Percentiles rank a stretch among this genome's conserved stretches.
phyloP scores from a whole-genome alignment of 1,140 invertebrate species.

The Macrostomum lignano region DNA sequence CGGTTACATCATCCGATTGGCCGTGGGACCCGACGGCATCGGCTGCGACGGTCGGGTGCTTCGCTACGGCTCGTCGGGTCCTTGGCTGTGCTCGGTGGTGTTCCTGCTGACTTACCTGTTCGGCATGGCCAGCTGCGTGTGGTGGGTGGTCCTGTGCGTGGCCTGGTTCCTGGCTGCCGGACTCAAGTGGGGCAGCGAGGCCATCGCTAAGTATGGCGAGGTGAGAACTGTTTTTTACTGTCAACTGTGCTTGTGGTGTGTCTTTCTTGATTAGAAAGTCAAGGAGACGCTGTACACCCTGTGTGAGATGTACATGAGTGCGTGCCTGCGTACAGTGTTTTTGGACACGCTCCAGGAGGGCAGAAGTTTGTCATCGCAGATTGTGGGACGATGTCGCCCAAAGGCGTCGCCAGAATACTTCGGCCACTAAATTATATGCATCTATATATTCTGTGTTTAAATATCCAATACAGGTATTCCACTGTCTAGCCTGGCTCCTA shows the following conservation, averaged over 20 bases:
- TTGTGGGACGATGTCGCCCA: too few species aligned
- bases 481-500: slow-evolving; percentile 72
- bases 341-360: too few species aligned
- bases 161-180: slow-evolving; percentile 93
- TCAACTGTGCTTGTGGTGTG: background rate
- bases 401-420: too few species aligned
- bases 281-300: background rate
- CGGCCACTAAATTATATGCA: too few species aligned
- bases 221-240: background rate
- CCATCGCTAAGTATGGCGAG: slow-evolving; percentile 65
- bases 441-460: too few species aligned
- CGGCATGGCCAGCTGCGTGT: slow-evolving; percentile 78
- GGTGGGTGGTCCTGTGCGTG: slow-evolving; percentile 87
- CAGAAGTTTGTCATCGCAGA: too few species aligned
- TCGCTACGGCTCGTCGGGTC: slow-evolving; percentile 36
- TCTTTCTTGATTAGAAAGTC: too few species aligned
- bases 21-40: slow-evolving; percentile 55
- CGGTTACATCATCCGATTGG: slow-evolving; percentile 54
- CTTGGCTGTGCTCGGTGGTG: slow-evolving; percentile 61
- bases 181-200: slow-evolving; percentile 96
- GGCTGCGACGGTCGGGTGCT: slow-evolving; percentile 37
- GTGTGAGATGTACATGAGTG: too few species aligned
- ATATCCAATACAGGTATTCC: slow-evolving; percentile 36
- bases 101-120: slow-evolving; percentile 97
- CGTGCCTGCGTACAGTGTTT: too few species aligned